Conservation (phyloP, 1,140 invertebrate genomes). For the Sminthurinus signatus region DNA sequence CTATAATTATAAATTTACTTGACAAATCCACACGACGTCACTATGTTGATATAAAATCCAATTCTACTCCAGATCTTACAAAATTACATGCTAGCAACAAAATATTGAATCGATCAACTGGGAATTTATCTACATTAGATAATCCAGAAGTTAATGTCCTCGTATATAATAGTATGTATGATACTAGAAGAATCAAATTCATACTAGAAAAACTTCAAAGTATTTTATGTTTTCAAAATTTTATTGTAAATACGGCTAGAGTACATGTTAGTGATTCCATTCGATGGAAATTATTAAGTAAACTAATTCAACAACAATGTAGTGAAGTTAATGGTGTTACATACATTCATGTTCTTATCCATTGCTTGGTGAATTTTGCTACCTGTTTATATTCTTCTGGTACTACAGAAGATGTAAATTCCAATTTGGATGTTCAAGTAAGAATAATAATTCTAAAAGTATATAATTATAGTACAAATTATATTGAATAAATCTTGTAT, state of each 20-base stretch:
- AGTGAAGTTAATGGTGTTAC: too few relatives aligned
- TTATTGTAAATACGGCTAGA: not conserved
- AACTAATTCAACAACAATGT: not conserved
- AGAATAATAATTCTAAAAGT: not conserved
- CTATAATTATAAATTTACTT: slow-evolving; percentile 6
- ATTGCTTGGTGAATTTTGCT: slow-evolving; percentile 2
- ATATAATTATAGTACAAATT: too few relatives aligned
- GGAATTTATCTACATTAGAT: not conserved
- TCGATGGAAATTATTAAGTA: not conserved
- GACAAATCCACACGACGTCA: slow-evolving; percentile 11
- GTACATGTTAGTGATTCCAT: not conserved
- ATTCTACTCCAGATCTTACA: slow-evolving; percentile 20
- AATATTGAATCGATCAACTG: not conserved
- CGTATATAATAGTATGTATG: slow-evolving; percentile 7
- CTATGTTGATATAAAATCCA: slow-evolving; percentile 9
- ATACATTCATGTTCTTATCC: slow-evolving; percentile 2
- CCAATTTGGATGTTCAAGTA: slow-evolving; percentile 3
- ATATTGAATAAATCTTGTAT: not conserved
- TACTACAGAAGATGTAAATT: not conserved
- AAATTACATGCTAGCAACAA: not conserved
- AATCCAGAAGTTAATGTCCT: not conserved
- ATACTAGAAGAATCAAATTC: slow-evolving; percentile 1
- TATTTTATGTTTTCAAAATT: not conserved
- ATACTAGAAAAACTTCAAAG: not conserved
- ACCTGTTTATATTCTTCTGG: not conserved